Base-by-base conservation (phyloP, 2,888 invertebrate genomes). In the Biston betularia region DNA sequence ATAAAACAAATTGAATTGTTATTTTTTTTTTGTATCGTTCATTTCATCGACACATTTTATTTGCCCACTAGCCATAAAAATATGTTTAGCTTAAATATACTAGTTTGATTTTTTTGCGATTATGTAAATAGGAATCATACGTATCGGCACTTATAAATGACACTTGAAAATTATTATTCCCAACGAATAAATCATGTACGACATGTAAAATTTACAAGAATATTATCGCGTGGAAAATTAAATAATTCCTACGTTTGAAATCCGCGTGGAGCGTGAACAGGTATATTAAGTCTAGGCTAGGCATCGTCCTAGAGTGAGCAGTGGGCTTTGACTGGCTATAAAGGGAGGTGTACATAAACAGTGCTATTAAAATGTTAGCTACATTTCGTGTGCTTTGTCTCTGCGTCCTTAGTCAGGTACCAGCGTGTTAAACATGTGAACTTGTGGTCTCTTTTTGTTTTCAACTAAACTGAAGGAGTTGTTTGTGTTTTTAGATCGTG, bases 191-290 rank as follows among this genome's bases (percentile, higher is more conserved):
- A 80, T 79, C 80, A 80, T 78, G 76, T 78, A 78, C 79, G 79
- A 70, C 68, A 70, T 67, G 64, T 66, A 64, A 63, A 82, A 84
- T 83, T 83, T 84, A 81, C 82, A 85, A 86, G 86, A 81, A 80
- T 82, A 85, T 88, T 86, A 87, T 83, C 82, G 89, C 90, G 89
- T 90, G 87, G 68, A 72, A 68, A 74, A 73, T 73, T 70, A 33
- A 58, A 86, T 87, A 90, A 90, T 90, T 88, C 79, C 77, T 75
- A 71, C 80, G 79, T 79, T 81, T 76, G 78, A 81, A 80, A 81
- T 78, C 75, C 75, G 83, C 82, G 79, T 76, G 68, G 76, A 79
- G 78, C 78, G 83, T 83, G 86, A 86, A 87, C 86, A 38, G 33
- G 45, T 6, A 38, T 38, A 38, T 24, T 46, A 12, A n/a, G 35